Conservation (phyloP, 2,888 invertebrate species). For the Eupeodes luniger region DNA sequence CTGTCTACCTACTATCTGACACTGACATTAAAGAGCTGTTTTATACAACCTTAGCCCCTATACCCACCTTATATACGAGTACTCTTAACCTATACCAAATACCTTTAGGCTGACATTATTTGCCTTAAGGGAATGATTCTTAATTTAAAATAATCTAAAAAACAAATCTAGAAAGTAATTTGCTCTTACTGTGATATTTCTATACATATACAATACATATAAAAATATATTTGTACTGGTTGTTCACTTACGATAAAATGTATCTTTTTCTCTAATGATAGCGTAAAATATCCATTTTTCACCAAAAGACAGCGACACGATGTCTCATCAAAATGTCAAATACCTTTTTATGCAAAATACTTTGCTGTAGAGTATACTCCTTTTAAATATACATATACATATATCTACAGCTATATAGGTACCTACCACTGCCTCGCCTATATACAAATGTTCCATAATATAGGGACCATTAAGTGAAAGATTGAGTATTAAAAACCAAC, state of each 20-base stretch:
- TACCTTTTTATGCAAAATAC: conserved; percentile 25
- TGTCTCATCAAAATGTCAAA: conserved; percentile 35
- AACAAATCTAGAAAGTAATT: conserved; percentile 45
- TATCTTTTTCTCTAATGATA: conserved; percentile 8
- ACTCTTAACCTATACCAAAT: too few relatives aligned
- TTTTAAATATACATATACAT: background rate
- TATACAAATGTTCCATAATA: background rate
- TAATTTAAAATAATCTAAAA: conserved; percentile 64
- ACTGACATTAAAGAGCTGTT: background rate
- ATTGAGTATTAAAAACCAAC: background rate
- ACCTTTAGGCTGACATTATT: background rate
- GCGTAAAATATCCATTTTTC: conserved; percentile 12
- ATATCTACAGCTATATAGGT: background rate
- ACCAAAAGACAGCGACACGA: conserved; percentile 25
- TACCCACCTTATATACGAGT: too few relatives aligned
- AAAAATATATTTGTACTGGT: too few relatives aligned
- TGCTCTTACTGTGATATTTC: background rate
- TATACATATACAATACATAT: too few relatives aligned
- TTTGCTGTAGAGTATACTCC: background rate
- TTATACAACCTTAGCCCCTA: background rate
- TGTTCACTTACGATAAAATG: conserved; percentile 4
- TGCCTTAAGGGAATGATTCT: conserved; percentile 39
- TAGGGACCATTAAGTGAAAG: background rate
- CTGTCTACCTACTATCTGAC: background rate
- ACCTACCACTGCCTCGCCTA: background rate